These are phyloP conservation scores for Melanostoma scalare DNA, from an alignment of 2,888 invertebrate genomes.

Conservation along the genomic window DNA sequence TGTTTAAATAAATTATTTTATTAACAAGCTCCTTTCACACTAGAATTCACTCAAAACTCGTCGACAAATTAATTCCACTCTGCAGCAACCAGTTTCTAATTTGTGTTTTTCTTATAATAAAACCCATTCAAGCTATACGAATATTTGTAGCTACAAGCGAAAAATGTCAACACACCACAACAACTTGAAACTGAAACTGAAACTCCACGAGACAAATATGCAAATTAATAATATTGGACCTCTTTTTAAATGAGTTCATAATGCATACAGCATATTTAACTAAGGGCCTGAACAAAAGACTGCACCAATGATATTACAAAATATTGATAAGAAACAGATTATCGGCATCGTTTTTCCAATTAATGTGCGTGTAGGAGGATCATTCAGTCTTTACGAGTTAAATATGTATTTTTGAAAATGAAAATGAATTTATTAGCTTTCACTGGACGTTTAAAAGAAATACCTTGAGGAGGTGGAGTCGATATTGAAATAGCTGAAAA, in stretches of 20 bases:
- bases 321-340: conserved; percentile 17
- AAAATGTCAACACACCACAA: conserved; percentile 27
- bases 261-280: neutral
- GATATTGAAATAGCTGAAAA: no score
- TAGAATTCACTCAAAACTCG: neutral
- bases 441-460: conserved; percentile 12
- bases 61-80: conserved; percentile 7
- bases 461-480: neutral
- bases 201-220: conserved; percentile 4
- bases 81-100: conserved; percentile 1
- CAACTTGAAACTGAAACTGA: neutral
- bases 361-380: conserved; percentile 3
- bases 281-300: neutral
- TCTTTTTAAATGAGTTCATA: conserved; percentile 9
- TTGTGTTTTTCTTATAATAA: neutral
- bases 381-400: conserved; percentile 14
- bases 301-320: conserved; percentile 5
- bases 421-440: conserved; percentile 36
- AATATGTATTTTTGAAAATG: conserved; percentile 15
- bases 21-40: neutral
- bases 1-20: neutral
- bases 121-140: neutral
- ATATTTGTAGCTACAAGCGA: neutral
- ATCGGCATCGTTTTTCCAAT: neutral
- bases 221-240: neutral